Base-by-base conservation (phyloP, 2,888 invertebrate species). In the Oxytorus armatus region DNA sequence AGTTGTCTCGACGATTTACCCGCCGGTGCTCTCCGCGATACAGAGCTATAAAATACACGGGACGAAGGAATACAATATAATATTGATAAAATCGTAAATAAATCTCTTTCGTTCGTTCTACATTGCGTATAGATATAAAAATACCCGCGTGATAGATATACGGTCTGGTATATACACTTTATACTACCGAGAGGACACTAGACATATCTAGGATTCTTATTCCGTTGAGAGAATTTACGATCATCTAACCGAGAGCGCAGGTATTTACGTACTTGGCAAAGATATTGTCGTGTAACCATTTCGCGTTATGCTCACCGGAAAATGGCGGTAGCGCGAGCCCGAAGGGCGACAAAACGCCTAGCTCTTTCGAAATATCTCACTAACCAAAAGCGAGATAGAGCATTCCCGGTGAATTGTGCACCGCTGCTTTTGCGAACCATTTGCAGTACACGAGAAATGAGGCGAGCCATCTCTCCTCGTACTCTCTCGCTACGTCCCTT, bases 341-440 rank as follows among this genome's bases (percentile, higher is more conserved):
- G 66, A 68, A 51, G 66, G 66, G 73, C 63, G 68, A 47, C 55
- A 53, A 74, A 63, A 63, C 36, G 53, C 47, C n/a, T 42, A 14
- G 59, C 29, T 66, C 29, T 49, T n/a, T 70, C 16, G 21, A 29
- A 36, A 70, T 55, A 59, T 59, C 33, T 65, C 36, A 25, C 21
- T 25, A 7, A 65, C 29, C 8, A 33, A 25, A 63, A 49, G 57
- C 18, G 51, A 61, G 78, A 57, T 14, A 7, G 42, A 66, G 44
- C 29, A 63, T 57, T 57, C 14, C 47, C 44, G 75, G 74, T 33
- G 51, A 69, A 61, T 78, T 79, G 65, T 68, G 65, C 82, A 79
- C 74, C 33, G 36, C 23, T 16, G 16, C 8, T 14, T n/a, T 25
- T 10, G 1, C 47, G 10, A 59, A 11, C 11, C 39, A 39, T 21